Evolutionary conservation across 2,888 invertebrate genomes (phyloP), one percentile per base, ranked within the genome.

Genomic region (Bursaphelenchus okinawaensis): DNA sequence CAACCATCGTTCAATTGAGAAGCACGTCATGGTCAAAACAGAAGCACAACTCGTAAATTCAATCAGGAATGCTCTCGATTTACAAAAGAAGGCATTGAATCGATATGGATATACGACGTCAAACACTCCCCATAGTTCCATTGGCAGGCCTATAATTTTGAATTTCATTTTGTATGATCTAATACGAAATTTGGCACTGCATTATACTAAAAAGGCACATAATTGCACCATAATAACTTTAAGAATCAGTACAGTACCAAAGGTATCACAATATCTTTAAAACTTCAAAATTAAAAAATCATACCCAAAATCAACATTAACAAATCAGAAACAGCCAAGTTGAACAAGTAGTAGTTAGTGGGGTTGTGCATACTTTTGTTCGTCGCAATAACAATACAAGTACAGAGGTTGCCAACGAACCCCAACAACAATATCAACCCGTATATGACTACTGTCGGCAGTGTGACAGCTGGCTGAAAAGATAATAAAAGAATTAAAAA

Each of bases 1-100:
- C 19, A 79, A 65, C 77, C 79, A 81, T 28, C 81, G 68, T 55
- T 81, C 81, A n/a, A 81, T 70, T 6, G 82, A 82, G 65, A 81
- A 81, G 61, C 75, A 75, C 27, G 77, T 77, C 26, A 81, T 82
- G 4, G 77, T 79, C 40, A 82, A 71, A 27, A 81, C 73, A 2
- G 79, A 80, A 0, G 79, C 79, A 63, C 80, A 77, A 8, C 68
- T 70, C 8, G 77, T 77, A 68, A 80, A 78, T 62, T 80, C 80
- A 56, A 77, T 75, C n/a, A 80, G 70, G 61, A 80, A 80, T 1
- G 80, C 80, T 26, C 80, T 69, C 9, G 75, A 66, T 68, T 79
- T 77, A 64, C 80, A 80, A 31, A 78, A 63, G 40, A 68, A 55
- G 50, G 75, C 76, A 29, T 73, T 68, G 63, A 80, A 79, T 12